These are phyloP conservation scores for Petromus typicus DNA, from an alignment of 2,113 vertebrate genomes.

Conservation along the genomic window DNA sequence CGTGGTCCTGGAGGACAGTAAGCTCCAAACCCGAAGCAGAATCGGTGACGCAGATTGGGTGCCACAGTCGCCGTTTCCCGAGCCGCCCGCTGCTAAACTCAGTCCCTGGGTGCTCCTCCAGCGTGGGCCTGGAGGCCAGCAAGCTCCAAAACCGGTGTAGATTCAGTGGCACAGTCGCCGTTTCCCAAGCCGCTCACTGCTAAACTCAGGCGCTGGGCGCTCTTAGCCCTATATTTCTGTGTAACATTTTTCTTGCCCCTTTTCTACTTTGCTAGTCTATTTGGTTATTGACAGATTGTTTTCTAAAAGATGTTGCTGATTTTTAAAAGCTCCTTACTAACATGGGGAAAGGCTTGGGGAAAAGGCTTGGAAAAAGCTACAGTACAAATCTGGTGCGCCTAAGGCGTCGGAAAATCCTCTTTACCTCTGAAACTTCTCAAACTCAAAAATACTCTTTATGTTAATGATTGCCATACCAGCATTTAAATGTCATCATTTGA, in stretches of 20 bases:
- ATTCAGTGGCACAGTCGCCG: no score
- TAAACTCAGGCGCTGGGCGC: no score
- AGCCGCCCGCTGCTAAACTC: no score
- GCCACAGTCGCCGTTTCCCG: no score
- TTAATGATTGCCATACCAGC: background rate
- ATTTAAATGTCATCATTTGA: background rate
- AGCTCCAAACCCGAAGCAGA: no score
- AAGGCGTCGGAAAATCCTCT: background rate
- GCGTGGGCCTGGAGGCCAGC: no score
- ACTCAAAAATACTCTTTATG: background rate
- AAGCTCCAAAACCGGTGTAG: no score
- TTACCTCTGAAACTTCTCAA: background rate
- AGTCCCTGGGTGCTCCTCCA: no score
- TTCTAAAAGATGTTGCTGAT: slow-evolving; percentile 23
- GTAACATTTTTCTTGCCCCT: background rate
- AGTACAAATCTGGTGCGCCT: background rate
- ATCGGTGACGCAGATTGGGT: no score
- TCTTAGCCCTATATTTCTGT: background rate
- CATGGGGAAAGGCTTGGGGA: background rate
- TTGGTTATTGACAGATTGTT: background rate
- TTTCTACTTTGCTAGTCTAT: background rate
- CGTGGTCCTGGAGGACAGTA: no score
- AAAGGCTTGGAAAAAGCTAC: background rate
- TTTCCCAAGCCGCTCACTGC: no score
- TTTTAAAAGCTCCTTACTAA: background rate